Evolutionary conservation across 2,113 vertebrate species (phyloP).

Genomic region (Percopsis transmontana): DNA sequence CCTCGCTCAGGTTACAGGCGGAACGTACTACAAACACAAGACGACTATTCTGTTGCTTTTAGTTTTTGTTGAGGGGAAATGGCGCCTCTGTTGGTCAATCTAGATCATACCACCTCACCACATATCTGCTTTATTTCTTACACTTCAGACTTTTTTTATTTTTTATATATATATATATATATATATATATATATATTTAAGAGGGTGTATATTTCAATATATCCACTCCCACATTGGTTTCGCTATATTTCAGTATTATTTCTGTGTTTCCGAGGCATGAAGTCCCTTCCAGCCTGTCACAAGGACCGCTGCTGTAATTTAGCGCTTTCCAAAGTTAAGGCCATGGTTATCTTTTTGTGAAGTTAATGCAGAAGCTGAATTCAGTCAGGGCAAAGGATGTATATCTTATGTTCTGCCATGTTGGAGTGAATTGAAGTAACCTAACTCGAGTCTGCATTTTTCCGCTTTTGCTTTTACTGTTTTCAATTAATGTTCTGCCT

Average conservation of each 20-base stretch:
- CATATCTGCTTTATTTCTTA: background rate
- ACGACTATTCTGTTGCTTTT: background rate
- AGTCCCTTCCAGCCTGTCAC: constrained; percentile 6
- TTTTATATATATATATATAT: constrained; percentile 15
- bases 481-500: constrained; percentile 56
- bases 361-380: too few relatives aligned
- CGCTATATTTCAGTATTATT: constrained; percentile 51
- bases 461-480: constrained; percentile 48
- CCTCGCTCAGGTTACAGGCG: constrained; percentile 58
- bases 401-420: background rate
- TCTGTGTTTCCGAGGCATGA: constrained; percentile 23
- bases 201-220: constrained; percentile 46
- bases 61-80: constrained; percentile 14
- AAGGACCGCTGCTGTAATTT: constrained; percentile 59
- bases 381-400: too few relatives aligned
- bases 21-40: constrained; percentile 18
- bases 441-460: constrained; percentile 20
- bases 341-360: background rate
- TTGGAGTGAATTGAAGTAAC: constrained; percentile 28
- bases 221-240: constrained; percentile 39
- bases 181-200: constrained; percentile 41
- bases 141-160: background rate
- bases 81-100: constrained; percentile 7
- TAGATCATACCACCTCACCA: background rate
- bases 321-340: constrained; percentile 47